Conservation (phyloP, 1,140 invertebrate species). For the Pseudomyrmex gracilis region DNA sequence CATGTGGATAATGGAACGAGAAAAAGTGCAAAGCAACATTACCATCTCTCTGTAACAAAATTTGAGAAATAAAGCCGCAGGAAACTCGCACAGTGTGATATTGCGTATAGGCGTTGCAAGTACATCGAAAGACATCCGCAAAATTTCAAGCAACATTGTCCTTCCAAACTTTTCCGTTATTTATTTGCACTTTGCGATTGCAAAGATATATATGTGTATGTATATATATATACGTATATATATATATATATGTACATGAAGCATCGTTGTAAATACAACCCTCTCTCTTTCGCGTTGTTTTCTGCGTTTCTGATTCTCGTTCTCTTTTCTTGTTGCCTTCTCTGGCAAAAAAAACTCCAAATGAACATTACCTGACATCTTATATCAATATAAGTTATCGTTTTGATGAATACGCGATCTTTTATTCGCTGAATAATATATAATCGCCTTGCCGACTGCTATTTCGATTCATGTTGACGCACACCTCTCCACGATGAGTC, state of each 20-base stretch:
- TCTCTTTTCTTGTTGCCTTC: background rate
- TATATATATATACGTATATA: no score
- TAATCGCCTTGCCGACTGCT: background rate
- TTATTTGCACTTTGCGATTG: conserved; percentile 68
- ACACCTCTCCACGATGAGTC: background rate
- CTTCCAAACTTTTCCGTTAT: conserved; percentile 49
- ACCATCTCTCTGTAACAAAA: background rate
- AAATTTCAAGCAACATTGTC: conserved; percentile 13
- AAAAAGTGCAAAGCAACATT: conserved; percentile 11
- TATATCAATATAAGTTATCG: conserved; percentile 45
- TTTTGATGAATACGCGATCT: conserved; percentile 1
- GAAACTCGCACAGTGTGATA: background rate
- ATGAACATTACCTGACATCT: conserved; percentile 33
- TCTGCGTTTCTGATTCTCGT: background rate
- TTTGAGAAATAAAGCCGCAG: background rate
- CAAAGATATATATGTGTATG: conserved; percentile 65
- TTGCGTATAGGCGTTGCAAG: background rate
- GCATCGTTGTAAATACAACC: conserved; percentile 68
- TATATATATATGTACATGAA: conserved; percentile 52
- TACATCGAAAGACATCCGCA: background rate
- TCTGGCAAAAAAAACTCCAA: no score
- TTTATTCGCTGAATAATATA: conserved; percentile 44
- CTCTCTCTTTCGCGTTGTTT: background rate
- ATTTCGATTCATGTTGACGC: background rate
- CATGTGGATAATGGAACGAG: conserved; percentile 25